Percentiles rank a stretch among this genome's conserved stretches.
Evolutionary conservation across 2,888 invertebrate genomes (phyloP).

Genomic region (Dendrolimus houi): DNA sequence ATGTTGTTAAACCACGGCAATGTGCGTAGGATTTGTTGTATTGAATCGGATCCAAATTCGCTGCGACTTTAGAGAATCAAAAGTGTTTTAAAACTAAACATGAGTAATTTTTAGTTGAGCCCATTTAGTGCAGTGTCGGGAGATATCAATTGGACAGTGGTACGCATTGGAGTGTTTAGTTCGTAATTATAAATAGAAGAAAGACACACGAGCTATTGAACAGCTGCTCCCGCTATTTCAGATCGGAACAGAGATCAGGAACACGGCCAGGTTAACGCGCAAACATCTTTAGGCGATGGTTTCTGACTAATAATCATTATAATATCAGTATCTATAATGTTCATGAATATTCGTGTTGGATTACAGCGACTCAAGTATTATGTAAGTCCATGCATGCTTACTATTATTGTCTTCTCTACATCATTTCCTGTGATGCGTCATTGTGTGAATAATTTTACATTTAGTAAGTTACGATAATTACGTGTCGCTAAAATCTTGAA

Average conservation of each 20-base stretch:
- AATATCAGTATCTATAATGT: constrained; percentile 40
- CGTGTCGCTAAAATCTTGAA: too few relatives aligned
- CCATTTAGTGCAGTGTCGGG: constrained; percentile 36
- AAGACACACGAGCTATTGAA: constrained; percentile 50
- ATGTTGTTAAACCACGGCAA: constrained; percentile 2
- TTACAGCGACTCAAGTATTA: constrained; percentile 25
- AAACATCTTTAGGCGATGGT: constrained; percentile 6
- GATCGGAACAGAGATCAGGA: constrained; percentile 53
- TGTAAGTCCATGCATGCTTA: constrained; percentile 19
- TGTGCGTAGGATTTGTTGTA: constrained; percentile 31
- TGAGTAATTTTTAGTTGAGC: constrained; percentile 33
- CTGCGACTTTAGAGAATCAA: constrained; percentile 26
- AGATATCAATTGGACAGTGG: constrained; percentile 41
- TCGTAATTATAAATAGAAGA: constrained; percentile 55
- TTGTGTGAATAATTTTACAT: neutral
- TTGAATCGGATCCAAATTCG: constrained; percentile 40
- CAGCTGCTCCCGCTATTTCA: constrained; percentile 62
- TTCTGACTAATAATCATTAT: neutral
- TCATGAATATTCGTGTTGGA: constrained; percentile 34
- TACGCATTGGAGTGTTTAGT: constrained; percentile 38
- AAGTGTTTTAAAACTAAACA: constrained; percentile 30
- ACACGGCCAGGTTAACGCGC: constrained; percentile 43
- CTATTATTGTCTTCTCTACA: constrained; percentile 2
- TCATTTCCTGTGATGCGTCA: neutral
- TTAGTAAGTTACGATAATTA: too few relatives aligned